These are phyloP conservation scores for Tipula lateralis DNA, from an alignment of 2,888 invertebrate species.

Conservation along the genomic window DNA sequence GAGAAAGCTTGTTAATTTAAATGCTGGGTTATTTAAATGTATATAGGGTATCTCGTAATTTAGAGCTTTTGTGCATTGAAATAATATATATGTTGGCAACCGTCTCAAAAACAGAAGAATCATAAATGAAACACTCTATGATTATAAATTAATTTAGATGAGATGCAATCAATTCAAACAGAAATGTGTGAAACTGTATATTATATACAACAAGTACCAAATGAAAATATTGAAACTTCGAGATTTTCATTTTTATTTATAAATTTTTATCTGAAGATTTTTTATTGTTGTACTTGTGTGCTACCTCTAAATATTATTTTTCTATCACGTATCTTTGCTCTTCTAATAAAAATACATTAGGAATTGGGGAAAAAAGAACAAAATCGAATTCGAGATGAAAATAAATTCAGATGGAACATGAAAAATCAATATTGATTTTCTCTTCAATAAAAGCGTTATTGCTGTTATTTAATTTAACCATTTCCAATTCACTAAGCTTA, in stretches of 20 bases:
- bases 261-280: not conserved
- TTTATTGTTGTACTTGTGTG: not conserved
- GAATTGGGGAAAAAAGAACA: not conserved
- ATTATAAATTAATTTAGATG: not conserved
- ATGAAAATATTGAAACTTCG: not conserved
- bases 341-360: constrained; percentile 13
- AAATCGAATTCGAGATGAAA: not conserved
- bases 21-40: too few species aligned
- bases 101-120: not conserved
- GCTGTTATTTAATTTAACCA: not conserved
- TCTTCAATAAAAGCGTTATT: not conserved
- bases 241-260: not conserved
- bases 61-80: too few species aligned
- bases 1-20: too few species aligned
- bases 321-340: not conserved
- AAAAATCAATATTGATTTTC: not conserved
- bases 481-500: not conserved
- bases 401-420: not conserved
- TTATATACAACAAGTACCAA: not conserved
- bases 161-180: not conserved
- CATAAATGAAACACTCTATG: not conserved
- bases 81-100: not conserved
- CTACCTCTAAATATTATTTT: not conserved
- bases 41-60: too few species aligned
- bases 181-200: not conserved